Evolutionary conservation across 2,888 invertebrate species (phyloP).

Genomic region (Azorinus chamasolen): DNA sequence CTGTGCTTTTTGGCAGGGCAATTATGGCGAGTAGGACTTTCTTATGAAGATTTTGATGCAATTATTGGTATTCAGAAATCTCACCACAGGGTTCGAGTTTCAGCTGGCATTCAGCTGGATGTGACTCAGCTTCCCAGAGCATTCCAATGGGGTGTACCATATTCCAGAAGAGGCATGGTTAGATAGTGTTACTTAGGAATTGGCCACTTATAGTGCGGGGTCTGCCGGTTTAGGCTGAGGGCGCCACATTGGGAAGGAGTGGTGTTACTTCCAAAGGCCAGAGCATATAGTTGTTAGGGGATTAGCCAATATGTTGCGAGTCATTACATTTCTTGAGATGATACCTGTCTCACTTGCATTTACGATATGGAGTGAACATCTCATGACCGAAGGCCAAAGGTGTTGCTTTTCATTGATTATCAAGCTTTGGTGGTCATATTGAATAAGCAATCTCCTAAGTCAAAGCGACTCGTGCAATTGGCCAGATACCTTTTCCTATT

Average conservation of each 20-base stretch:
- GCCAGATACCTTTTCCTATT: conserved; percentile 4
- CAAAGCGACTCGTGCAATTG: neutral
- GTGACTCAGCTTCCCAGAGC: conserved; percentile 22
- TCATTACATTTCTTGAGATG: conserved; percentile 5
- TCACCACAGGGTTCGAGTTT: conserved; percentile 25
- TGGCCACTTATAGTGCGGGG: neutral
- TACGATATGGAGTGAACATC: neutral
- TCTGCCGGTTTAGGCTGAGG: neutral
- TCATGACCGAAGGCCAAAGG: neutral
- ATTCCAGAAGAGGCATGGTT: conserved; percentile 1
- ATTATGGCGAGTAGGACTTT: conserved; percentile 30
- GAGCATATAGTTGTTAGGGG: neutral
- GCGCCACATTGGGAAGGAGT: neutral
- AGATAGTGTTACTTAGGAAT: neutral
- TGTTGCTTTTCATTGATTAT: neutral
- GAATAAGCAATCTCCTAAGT: conserved; percentile 1
- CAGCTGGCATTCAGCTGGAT: conserved; percentile 14
- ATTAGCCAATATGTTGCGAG: conserved; percentile 2
- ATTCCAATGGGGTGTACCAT: neutral
- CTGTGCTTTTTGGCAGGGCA: conserved; percentile 27
- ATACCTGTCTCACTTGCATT: conserved; percentile 3
- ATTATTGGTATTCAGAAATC: conserved; percentile 9
- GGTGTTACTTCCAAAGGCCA: too few species aligned
- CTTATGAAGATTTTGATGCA: conserved; percentile 21
- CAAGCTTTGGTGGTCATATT: conserved; percentile 1